These are phyloP conservation scores for Cecropterus lyciades DNA, from an alignment of 1,140 invertebrate species.

Conservation along the genomic window DNA sequence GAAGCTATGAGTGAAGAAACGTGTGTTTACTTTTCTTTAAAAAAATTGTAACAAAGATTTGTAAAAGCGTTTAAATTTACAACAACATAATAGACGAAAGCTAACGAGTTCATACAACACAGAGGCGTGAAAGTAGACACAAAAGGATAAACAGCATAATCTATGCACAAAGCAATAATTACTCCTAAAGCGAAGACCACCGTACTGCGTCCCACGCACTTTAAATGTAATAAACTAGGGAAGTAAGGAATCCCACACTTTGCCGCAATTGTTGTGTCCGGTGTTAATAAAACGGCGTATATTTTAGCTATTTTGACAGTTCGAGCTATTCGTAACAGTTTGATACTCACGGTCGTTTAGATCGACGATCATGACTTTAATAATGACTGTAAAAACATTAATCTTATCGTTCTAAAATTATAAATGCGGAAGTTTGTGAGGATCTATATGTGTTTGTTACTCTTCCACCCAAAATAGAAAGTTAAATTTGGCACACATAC, in stretches of 20 bases:
- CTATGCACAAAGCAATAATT: slow-evolving; percentile 56
- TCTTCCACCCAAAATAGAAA: too few relatives aligned
- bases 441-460: too few relatives aligned
- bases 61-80: background rate
- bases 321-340: slow-evolving; percentile 68
- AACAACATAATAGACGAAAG: slow-evolving; percentile 2
- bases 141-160: slow-evolving; percentile 37
- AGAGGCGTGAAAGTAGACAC: slow-evolving; percentile 17
- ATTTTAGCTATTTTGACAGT: slow-evolving; percentile 82
- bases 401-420: too few relatives aligned
- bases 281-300: slow-evolving; percentile 80
- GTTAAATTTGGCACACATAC: too few relatives aligned
- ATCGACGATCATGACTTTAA: slow-evolving; percentile 32
- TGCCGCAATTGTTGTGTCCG: slow-evolving; percentile 74
- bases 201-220: slow-evolving; percentile 62
- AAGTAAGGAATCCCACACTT: slow-evolving; percentile 76
- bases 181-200: slow-evolving; percentile 62
- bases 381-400: too few relatives aligned
- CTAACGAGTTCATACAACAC: slow-evolving; percentile 2
- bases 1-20: too few relatives aligned
- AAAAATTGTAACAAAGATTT: too few relatives aligned
- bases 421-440: too few relatives aligned
- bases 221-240: slow-evolving; percentile 70
- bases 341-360: slow-evolving; percentile 48
- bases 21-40: too few relatives aligned